Evolutionary conservation across 2,113 vertebrate species (phyloP).

Genomic region (Alectura lathami): DNA sequence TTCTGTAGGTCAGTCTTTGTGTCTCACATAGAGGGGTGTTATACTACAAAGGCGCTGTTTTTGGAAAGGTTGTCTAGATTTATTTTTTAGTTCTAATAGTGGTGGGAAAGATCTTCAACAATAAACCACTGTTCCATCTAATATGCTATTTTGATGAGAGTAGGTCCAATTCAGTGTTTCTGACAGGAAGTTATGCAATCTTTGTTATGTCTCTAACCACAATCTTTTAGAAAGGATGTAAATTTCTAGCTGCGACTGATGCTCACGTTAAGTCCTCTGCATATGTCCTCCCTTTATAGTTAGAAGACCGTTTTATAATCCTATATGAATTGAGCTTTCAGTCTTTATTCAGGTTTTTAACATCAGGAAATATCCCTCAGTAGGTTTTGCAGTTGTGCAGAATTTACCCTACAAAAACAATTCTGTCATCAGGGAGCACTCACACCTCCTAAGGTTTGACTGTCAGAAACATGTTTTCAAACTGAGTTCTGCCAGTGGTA

Average conservation of each 20-base stretch:
- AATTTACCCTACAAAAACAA: conserved; percentile 15
- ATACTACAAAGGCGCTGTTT: neutral
- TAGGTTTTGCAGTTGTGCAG: neutral
- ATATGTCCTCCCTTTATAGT: neutral
- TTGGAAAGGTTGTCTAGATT: neutral
- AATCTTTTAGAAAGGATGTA: neutral
- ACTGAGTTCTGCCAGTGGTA: conserved; percentile 50
- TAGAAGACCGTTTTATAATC: neutral
- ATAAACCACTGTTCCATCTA: neutral
- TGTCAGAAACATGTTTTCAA: conserved; percentile 60
- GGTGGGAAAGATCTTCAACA: neutral
- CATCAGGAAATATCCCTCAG: neutral
- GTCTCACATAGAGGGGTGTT: neutral
- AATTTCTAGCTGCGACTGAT: neutral
- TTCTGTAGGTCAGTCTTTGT: neutral
- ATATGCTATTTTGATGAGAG: neutral
- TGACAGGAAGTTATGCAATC: neutral
- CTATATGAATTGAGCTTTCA: neutral
- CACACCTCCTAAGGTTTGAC: conserved; percentile 42
- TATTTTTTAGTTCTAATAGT: neutral
- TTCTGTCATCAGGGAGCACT: neutral
- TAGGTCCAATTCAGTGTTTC: neutral
- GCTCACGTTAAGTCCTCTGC: neutral
- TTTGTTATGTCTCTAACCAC: neutral
- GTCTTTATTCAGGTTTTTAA: neutral